Evolutionary conservation across 2,113 vertebrate species (phyloP).

Genomic region (Alces alces): DNA sequence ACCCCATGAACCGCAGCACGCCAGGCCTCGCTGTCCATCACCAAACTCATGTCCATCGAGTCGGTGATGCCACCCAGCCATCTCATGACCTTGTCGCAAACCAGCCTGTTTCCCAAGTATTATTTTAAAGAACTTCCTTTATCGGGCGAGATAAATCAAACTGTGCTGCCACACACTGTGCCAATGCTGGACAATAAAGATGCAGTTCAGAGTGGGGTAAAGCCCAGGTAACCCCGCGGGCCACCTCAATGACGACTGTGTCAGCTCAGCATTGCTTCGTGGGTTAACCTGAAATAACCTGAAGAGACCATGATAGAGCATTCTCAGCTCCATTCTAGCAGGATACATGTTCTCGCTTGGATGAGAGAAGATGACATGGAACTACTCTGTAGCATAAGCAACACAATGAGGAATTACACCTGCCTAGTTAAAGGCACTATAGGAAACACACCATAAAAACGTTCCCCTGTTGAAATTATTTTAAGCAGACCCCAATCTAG

Average conservation of each 20-base stretch:
- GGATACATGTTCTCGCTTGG: neutral
- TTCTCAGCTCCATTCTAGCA: neutral
- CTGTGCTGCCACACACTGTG: neutral
- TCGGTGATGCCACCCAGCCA: no score
- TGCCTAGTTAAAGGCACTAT: neutral
- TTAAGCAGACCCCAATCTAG: neutral
- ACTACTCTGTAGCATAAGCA: neutral
- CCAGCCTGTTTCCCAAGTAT: neutral
- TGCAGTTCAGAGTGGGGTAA: neutral
- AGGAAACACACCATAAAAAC: neutral
- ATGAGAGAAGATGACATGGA: neutral
- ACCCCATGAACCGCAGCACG: no score
- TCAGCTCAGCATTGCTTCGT: neutral
- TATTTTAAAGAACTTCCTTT: neutral
- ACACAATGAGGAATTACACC: neutral
- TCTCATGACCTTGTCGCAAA: neutral
- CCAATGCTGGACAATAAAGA: neutral
- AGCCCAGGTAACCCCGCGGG: accelerated
- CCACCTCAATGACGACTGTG: accelerated
- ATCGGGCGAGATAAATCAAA: neutral
- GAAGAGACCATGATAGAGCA: neutral
- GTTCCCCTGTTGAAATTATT: neutral
- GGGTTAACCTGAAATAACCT: neutral
- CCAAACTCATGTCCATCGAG: no score
- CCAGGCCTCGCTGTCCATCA: no score